Evolutionary conservation across 2,113 vertebrate genomes (phyloP).

Genomic region (Cryptoleucopteryx plumbea): DNA sequence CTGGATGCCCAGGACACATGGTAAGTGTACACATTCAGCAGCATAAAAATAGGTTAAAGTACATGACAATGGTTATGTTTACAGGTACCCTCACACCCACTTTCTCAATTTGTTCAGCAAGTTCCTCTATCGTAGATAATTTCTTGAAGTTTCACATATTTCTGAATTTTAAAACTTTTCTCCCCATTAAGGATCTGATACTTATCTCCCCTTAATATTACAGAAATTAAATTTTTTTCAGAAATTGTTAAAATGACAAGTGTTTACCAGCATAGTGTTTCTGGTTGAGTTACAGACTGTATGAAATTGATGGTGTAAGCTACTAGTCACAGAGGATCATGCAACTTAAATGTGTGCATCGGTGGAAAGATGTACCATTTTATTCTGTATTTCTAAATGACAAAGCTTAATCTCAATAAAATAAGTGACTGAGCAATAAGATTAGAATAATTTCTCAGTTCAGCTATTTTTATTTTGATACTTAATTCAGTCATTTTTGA

Average conservation of each 20-base stretch:
- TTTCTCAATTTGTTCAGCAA: background rate
- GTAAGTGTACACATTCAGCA: background rate
- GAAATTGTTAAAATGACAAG: background rate
- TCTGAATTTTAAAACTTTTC: background rate
- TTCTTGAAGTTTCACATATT: background rate
- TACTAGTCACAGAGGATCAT: background rate
- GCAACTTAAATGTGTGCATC: background rate
- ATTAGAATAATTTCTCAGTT: background rate
- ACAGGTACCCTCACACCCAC: background rate
- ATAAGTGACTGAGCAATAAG: background rate
- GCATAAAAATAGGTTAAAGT: background rate
- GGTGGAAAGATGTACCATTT: background rate
- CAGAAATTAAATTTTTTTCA: background rate
- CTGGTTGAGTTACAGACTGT: background rate
- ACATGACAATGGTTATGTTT: background rate
- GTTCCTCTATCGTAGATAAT: background rate
- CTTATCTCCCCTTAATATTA: background rate
- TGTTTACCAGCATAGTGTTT: background rate
- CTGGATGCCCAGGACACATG: background rate
- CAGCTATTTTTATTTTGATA: background rate
- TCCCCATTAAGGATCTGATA: background rate
- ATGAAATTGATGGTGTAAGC: background rate
- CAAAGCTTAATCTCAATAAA: background rate
- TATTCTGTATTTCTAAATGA: background rate
- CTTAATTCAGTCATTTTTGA: background rate